Evolutionary conservation across 2,797 vertebrate genomes (phyloP).

Genomic region (Acanthornis magna): DNA sequence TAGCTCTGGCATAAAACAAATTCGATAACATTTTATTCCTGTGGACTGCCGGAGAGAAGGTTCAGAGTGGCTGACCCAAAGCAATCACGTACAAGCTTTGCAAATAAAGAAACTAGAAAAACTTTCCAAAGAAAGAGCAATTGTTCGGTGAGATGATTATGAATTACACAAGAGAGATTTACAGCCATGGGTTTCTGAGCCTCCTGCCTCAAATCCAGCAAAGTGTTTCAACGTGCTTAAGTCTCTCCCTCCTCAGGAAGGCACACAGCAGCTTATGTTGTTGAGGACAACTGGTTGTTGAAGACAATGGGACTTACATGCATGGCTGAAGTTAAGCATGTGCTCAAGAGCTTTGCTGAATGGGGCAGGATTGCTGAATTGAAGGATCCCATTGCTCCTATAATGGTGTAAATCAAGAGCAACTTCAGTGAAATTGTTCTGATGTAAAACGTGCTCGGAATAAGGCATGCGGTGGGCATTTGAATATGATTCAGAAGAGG

Average conservation of each 20-base stretch:
- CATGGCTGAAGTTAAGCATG: slow-evolving; percentile 20
- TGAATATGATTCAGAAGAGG: neutral
- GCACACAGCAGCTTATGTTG: slow-evolving; percentile 7
- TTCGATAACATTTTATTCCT: neutral
- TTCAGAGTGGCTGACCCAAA: neutral
- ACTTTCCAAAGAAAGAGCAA: slow-evolving; percentile 4
- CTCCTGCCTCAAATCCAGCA: slow-evolving; percentile 33
- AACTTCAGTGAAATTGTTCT: slow-evolving; percentile 24
- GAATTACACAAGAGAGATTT: slow-evolving; percentile 30
- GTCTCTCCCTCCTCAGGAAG: slow-evolving; percentile 4
- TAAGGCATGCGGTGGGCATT: neutral
- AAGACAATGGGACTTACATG: slow-evolving; percentile 43
- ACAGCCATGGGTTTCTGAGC: slow-evolving; percentile 22
- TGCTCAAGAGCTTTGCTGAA: slow-evolving; percentile 50
- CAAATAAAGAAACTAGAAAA: slow-evolving; percentile 30
- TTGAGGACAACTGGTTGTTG: slow-evolving; percentile 34
- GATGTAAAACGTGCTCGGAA: slow-evolving; percentile 3
- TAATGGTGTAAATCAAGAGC: slow-evolving; percentile 53
- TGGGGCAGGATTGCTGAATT: slow-evolving; percentile 36
- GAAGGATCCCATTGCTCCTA: slow-evolving; percentile 31
- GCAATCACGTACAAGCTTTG: neutral
- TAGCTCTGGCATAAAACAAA: neutral
- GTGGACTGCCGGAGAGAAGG: neutral
- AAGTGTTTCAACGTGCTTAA: slow-evolving; percentile 1
- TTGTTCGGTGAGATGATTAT: slow-evolving; percentile 12